Evolutionary conservation across 2,113 vertebrate species (phyloP).

Genomic region (Oceanodroma tethys): DNA sequence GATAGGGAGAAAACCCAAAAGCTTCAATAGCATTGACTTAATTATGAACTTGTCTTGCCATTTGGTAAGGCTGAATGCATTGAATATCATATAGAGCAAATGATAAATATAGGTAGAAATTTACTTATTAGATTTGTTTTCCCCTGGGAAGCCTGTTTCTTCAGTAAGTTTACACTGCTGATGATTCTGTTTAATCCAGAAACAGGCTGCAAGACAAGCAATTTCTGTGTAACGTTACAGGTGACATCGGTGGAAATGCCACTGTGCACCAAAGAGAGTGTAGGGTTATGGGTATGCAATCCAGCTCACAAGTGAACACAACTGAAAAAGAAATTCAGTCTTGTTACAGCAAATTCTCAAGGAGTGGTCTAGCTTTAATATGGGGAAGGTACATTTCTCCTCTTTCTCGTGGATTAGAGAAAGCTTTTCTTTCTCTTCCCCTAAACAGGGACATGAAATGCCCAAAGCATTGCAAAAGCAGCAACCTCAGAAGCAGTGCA

Average conservation of each 20-base stretch:
- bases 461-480: neutral
- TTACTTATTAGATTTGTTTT: neutral
- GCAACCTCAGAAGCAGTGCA: neutral
- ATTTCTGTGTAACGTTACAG: neutral
- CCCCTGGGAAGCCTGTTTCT: neutral
- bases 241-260: neutral
- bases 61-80: neutral
- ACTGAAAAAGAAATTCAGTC: neutral
- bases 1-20: neutral
- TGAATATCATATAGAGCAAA: neutral
- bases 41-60: neutral
- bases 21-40: neutral
- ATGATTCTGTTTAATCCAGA: neutral
- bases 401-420: neutral
- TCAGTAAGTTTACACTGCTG: neutral
- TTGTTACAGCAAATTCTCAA: neutral
- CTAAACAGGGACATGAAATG: neutral
- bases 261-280: neutral
- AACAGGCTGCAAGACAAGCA: neutral
- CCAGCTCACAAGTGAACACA: neutral
- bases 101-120: neutral
- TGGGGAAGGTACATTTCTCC: neutral
- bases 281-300: neutral
- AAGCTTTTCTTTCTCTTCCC: neutral
- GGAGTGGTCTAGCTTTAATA: neutral